Conservation (phyloP, 2,797 vertebrate species). For the Balearica regulorum region DNA sequence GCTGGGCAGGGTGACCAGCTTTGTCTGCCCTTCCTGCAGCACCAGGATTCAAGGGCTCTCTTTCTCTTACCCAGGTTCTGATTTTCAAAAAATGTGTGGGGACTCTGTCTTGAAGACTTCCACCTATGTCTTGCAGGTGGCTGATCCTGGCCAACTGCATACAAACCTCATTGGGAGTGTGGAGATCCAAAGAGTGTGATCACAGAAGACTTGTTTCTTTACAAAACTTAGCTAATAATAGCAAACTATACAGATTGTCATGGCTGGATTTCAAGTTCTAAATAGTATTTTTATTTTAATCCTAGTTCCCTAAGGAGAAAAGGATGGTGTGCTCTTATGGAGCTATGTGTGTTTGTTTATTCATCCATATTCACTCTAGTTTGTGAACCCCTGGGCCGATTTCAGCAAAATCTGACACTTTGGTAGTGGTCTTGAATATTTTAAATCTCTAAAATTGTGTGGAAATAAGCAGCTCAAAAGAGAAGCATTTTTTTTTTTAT, state of each 20-base stretch:
- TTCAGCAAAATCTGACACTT: not conserved
- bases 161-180: not conserved
- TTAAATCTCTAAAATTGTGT: not conserved
- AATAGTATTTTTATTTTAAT: constrained; percentile 5
- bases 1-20: not conserved
- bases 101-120: not conserved
- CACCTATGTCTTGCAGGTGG: not conserved
- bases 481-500: not conserved
- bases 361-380: not conserved
- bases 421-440: not conserved
- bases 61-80: not conserved
- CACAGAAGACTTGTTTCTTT: not conserved
- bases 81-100: accelerated
- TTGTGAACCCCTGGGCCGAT: not conserved
- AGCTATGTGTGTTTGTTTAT: not conserved
- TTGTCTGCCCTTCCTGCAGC: not conserved
- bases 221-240: not conserved
- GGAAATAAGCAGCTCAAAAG: not conserved
- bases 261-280: constrained; percentile 11
- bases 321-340: not conserved
- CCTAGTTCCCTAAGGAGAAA: not conserved
- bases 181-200: not conserved
- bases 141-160: not conserved
- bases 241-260: not conserved
- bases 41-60: not conserved